Percentiles rank a stretch among this genome's conserved stretches.
phyloP scores from a whole-genome alignment of 2,797 vertebrate genomes.

The Gymnothorax javanicus region DNA sequence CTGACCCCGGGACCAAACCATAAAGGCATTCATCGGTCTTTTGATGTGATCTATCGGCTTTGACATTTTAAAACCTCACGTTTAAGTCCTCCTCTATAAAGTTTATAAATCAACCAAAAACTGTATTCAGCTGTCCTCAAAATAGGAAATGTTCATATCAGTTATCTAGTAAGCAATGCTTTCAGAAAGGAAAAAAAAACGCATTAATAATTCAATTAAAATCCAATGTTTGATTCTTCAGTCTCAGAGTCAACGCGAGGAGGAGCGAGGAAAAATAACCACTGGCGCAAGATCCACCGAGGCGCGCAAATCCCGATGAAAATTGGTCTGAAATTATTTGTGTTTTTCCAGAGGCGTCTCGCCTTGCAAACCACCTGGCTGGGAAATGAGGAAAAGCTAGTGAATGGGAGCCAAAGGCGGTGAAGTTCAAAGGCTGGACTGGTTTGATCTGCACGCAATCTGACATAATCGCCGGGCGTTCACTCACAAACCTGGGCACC shows the following conservation, averaged over 20 bases:
- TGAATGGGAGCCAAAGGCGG: slow-evolving; percentile 86
- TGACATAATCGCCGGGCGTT: slow-evolving; percentile 95
- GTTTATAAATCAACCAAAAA: slow-evolving; percentile 59
- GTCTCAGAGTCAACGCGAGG: slow-evolving; percentile 59
- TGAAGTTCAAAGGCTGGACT: slow-evolving; percentile 94
- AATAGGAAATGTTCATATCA: slow-evolving; percentile 72
- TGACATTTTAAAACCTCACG: slow-evolving; percentile 77
- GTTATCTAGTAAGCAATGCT: slow-evolving; percentile 51
- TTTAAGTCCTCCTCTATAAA: slow-evolving; percentile 63
- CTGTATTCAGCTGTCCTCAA: slow-evolving; percentile 72
- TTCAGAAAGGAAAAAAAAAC: slow-evolving; percentile 26
- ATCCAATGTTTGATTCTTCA: slow-evolving; percentile 62
- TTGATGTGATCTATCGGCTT: slow-evolving; percentile 97
- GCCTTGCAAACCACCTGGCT: slow-evolving; percentile 83
- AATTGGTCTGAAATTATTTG: slow-evolving; percentile 46
- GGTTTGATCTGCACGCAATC: slow-evolving; percentile 86
- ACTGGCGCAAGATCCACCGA: slow-evolving; percentile 70
- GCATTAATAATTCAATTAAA: slow-evolving; percentile 53
- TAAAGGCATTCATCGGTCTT: slow-evolving; percentile 92
- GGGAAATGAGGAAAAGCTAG: slow-evolving; percentile 83
- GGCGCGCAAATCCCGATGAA: slow-evolving; percentile 71
- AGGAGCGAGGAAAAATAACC: slow-evolving; percentile 56
- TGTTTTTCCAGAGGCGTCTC: slow-evolving; percentile 73
- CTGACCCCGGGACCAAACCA: slow-evolving; percentile 90
- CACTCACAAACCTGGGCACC: slow-evolving; percentile 84